Evolutionary conservation across 2,888 invertebrate genomes (phyloP).

Genomic region (Macrosoma leucophasiata): DNA sequence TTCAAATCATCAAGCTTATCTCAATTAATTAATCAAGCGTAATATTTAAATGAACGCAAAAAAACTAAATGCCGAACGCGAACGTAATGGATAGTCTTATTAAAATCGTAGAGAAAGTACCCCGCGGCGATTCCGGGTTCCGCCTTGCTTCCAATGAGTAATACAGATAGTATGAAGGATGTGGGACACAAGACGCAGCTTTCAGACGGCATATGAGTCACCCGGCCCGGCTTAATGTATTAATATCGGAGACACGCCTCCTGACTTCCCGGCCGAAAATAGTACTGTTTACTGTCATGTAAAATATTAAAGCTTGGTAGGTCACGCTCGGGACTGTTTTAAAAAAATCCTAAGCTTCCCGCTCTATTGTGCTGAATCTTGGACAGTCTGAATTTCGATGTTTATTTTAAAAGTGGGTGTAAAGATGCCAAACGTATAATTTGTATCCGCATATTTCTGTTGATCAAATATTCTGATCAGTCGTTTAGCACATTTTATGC

Average conservation of each 20-base stretch:
- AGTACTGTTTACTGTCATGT: slow-evolving; percentile 61
- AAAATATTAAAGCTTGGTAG: slow-evolving; percentile 51
- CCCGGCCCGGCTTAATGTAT: slow-evolving; percentile 53
- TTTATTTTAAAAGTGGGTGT: too few species aligned
- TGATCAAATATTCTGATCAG: too few species aligned
- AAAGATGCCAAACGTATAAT: too few species aligned
- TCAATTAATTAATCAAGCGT: too few species aligned
- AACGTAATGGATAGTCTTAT: too few species aligned
- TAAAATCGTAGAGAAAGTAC: slow-evolving; percentile 33
- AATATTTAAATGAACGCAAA: too few species aligned
- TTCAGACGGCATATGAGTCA: slow-evolving; percentile 69
- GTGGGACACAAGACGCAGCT: slow-evolving; percentile 67
- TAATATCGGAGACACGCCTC: slow-evolving; percentile 73
- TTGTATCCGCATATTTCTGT: too few species aligned
- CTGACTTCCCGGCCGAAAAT: slow-evolving; percentile 65
- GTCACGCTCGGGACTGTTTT: slow-evolving; percentile 25
- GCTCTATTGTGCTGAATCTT: too few species aligned
- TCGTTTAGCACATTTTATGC: too few species aligned
- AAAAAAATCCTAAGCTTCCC: slow-evolving; percentile 2
- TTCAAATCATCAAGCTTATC: too few species aligned
- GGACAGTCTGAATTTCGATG: too few species aligned
- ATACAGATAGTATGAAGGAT: slow-evolving; percentile 64
- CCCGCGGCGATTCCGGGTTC: slow-evolving; percentile 59
- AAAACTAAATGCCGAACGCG: too few species aligned
- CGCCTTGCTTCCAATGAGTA: slow-evolving; percentile 65